Conservation (phyloP, 2,113 vertebrate genomes). For the Macrotis lagotis region DNA sequence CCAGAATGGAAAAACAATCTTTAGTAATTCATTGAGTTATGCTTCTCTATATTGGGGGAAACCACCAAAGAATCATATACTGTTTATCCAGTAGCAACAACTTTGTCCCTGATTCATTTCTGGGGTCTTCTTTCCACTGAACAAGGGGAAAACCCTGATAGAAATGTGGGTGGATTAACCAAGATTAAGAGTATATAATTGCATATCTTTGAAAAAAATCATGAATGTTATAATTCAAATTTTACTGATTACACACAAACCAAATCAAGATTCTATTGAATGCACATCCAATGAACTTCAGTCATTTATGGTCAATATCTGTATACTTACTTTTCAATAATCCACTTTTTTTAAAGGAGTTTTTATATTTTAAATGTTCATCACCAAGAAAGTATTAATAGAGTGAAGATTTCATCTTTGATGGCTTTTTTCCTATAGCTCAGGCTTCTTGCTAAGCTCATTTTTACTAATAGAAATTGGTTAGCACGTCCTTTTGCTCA, state of each 20-base stretch:
- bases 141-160: not conserved
- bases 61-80: conserved; percentile 11
- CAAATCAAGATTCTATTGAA: not conserved
- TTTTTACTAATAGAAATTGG: conserved; percentile 55
- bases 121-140: not conserved
- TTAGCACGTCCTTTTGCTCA: conserved; percentile 38
- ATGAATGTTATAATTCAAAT: not conserved
- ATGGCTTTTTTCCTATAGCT: not conserved
- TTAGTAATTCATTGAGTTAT: not conserved
- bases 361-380: conserved; percentile 37
- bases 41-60: not conserved
- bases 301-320: not conserved
- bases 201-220: not conserved
- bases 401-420: conserved; percentile 24
- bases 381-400: conserved; percentile 35
- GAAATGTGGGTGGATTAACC: not conserved
- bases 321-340: not conserved
- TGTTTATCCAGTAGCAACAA: conserved; percentile 2
- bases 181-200: not conserved
- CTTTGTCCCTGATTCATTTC: not conserved
- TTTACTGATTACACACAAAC: not conserved
- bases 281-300: not conserved
- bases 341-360: conserved; percentile 50
- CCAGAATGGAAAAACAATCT: not conserved
- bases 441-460: conserved; percentile 14